These are phyloP conservation scores for Philotrypesis tridentata DNA, from an alignment of 1,140 invertebrate species.

Conservation along the genomic window DNA sequence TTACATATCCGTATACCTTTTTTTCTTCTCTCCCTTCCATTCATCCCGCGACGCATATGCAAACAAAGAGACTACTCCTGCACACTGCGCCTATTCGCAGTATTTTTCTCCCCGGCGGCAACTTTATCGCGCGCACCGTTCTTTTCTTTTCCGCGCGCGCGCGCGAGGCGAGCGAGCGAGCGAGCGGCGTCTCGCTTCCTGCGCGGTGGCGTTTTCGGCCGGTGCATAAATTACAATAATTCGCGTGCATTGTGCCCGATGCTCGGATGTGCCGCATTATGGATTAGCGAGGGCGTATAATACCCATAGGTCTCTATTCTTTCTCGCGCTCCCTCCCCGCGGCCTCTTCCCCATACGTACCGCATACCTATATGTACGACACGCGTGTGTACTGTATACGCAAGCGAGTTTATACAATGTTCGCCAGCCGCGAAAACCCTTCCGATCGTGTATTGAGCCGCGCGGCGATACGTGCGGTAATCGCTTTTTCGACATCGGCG, in stretches of 20 bases:
- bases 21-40: constrained; percentile 10
- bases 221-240: constrained; percentile 31
- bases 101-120: background rate
- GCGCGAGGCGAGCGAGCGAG: too few relatives aligned
- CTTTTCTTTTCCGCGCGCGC: background rate
- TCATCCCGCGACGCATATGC: background rate
- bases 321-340: too few relatives aligned
- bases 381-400: too few relatives aligned
- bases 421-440: background rate
- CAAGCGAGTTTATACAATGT: too few relatives aligned
- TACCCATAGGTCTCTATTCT: background rate
- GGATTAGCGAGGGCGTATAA: background rate
- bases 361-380: too few relatives aligned
- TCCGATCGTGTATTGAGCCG: constrained; percentile 6
- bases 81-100: background rate
- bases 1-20: background rate
- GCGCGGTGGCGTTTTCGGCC: constrained; percentile 8
- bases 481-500: constrained; percentile 10
- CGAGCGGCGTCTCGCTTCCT: too few relatives aligned
- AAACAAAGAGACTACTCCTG: too few relatives aligned
- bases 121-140: background rate
- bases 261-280: background rate
- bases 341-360: too few relatives aligned
- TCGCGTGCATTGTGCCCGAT: background rate
- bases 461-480: constrained; percentile 13